phyloP scores from a whole-genome alignment of 1,140 invertebrate genomes.

The Drosophila busckii region DNA sequence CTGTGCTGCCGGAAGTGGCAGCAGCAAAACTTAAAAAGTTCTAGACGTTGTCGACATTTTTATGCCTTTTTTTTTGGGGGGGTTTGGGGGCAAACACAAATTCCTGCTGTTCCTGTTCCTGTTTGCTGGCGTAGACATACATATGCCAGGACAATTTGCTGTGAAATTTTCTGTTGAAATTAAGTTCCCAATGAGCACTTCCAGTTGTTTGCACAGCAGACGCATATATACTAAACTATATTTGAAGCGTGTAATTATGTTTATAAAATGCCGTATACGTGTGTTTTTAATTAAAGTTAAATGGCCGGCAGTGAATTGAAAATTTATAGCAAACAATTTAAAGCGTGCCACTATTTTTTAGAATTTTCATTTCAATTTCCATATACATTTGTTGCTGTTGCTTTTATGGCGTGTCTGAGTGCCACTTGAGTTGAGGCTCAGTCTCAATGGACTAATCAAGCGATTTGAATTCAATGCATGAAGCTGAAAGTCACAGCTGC shows the following conservation, averaged over 20 bases:
- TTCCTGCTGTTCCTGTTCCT: constrained; percentile 11
- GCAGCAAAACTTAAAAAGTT: constrained; percentile 56
- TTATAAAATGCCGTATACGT: neutral
- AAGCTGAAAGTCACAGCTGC: constrained; percentile 52
- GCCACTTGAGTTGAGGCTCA: too few species aligned
- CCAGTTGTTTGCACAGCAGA: constrained; percentile 49
- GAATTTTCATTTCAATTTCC: neutral
- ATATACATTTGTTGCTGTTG: neutral
- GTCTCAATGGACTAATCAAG: constrained; percentile 33
- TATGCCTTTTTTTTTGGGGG: constrained; percentile 28
- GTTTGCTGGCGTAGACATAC: too few species aligned
- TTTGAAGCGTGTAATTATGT: constrained; percentile 17
- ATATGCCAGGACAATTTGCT: constrained; percentile 1
- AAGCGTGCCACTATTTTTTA: too few species aligned
- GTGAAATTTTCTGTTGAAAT: constrained; percentile 29
- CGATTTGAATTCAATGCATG: constrained; percentile 54
- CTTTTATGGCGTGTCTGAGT: too few species aligned
- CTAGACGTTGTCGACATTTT: constrained; percentile 46
- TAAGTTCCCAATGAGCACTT: constrained; percentile 34
- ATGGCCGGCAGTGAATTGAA: too few species aligned
- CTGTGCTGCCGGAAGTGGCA: constrained; percentile 21
- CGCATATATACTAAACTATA: constrained; percentile 29
- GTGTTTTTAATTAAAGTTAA: constrained; percentile 3
- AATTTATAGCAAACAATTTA: neutral
- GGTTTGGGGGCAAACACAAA: neutral